Base-by-base conservation (phyloP, 1,140 invertebrate species). In the Neodiprion pinetum region DNA sequence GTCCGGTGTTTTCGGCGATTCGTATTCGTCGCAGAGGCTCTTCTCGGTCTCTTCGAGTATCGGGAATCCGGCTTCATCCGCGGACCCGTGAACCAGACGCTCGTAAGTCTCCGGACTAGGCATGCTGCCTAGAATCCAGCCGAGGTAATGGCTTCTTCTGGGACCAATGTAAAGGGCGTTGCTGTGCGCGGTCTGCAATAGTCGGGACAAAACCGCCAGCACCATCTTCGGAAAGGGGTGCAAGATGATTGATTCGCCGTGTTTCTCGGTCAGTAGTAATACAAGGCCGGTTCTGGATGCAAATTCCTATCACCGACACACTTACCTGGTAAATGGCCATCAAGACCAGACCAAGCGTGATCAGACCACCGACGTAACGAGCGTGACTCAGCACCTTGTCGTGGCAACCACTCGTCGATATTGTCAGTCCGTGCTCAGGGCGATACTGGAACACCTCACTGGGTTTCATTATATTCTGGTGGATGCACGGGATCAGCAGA, bases 241-340 rank as follows among this genome's bases (percentile, higher is more conserved):
- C 28, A 40, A 40, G 28, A 40, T 40, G 28, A 40, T 40, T 40
- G 28, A 40, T 40, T 40, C 1, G 28, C 28, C 28, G 5, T 40
- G 28, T 40, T 40, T 40, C 28, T 40, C 5, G 53, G 11, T 17
- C 4, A 61, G 28, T 40, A 7, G n/a, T 17, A 61, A 61, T 12
- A 40, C 1, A 40, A 40, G 28, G 28, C 28, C 28, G 5, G 2
- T 40, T 40, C 28, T 40, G 28, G 28, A 40, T 40, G 5, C 1
- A 40, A 5, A 40, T 40, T 40, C 28, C 1, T 40, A 12, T 61
- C 9, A 12, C 53, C 53, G 8, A 61, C n/a, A 61, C 4, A 1
- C 11, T 7, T 70, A 80, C 80, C 73, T 81, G 80, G 65, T 80
- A 80, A 61, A 72, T 11, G 3, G 76, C 74, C 1, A 78, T 9